These are phyloP conservation scores for Gnathonemus longibarbis DNA, from an alignment of 2,113 vertebrate species.

Conservation along the genomic window DNA sequence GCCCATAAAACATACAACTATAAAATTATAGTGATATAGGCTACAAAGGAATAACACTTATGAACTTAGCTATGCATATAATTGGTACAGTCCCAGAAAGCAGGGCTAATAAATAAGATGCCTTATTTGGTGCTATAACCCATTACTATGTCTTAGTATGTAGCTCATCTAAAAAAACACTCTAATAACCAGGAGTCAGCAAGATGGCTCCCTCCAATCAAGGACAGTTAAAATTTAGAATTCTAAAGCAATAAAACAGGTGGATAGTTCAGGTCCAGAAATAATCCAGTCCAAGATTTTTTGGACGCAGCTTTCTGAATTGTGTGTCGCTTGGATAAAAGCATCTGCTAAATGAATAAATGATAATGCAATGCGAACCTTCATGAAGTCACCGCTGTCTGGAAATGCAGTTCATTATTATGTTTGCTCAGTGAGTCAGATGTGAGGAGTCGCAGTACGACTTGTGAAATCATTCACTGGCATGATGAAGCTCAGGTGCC, in stretches of 20 bases:
- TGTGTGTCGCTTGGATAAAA: neutral
- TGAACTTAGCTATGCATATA: neutral
- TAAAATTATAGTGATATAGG: neutral
- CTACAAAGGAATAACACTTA: neutral
- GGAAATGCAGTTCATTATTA: neutral
- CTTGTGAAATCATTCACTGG: neutral
- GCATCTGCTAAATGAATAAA: neutral
- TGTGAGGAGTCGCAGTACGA: neutral
- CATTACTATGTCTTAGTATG: neutral
- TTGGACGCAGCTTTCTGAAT: neutral
- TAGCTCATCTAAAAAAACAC: neutral
- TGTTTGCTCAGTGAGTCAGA: slow-evolving; percentile 3
- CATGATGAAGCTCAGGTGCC: neutral
- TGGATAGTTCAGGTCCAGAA: neutral
- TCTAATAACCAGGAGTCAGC: neutral
- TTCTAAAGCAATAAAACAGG: neutral
- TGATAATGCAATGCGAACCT: neutral
- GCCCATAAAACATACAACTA: neutral
- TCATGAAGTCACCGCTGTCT: neutral
- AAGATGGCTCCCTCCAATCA: neutral
- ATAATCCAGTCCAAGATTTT: neutral
- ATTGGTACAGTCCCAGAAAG: neutral
- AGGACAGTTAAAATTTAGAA: neutral
- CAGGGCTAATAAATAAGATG: neutral
- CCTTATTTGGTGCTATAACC: neutral